Evolutionary conservation across 2,113 vertebrate species (phyloP).

Genomic region (Sitta europaea): DNA sequence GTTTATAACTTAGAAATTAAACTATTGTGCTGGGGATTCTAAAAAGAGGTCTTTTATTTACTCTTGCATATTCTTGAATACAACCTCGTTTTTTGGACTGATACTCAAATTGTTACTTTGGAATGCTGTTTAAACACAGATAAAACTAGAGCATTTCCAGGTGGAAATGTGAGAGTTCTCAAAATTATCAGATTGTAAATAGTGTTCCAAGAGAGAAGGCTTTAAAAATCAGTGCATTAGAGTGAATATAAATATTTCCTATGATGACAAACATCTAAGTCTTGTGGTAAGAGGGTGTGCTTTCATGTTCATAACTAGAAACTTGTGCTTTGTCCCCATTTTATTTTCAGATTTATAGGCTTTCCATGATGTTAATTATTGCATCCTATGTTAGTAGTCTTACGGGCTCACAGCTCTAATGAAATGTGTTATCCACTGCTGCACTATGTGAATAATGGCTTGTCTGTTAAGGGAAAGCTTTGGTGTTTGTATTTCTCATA

Average conservation of each 20-base stretch:
- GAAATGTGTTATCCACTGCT: neutral
- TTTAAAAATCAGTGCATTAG: neutral
- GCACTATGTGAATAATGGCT: neutral
- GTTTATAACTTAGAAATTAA: neutral
- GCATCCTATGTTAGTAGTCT: neutral
- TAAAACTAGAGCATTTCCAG: neutral
- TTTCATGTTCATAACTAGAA: neutral
- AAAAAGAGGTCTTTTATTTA: neutral
- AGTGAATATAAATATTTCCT: neutral
- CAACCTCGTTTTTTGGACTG: neutral
- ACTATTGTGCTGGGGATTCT: neutral
- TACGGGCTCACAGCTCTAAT: neutral
- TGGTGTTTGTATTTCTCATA: neutral
- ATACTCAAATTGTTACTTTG: neutral
- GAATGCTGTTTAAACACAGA: neutral
- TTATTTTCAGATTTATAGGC: neutral
- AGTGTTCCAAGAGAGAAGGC: neutral
- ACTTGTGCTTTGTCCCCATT: neutral
- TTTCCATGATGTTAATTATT: neutral
- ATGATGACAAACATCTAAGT: neutral
- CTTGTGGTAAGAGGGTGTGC: neutral
- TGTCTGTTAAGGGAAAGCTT: neutral
- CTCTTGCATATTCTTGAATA: neutral
- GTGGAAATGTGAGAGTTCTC: neutral
- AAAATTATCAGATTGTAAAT: neutral